A percentile compares a stretch with the other conserved stretches of the same genome.
These are phyloP conservation scores for Heliconius himera DNA, from an alignment of 1,140 invertebrate species.

Conservation along the genomic window DNA sequence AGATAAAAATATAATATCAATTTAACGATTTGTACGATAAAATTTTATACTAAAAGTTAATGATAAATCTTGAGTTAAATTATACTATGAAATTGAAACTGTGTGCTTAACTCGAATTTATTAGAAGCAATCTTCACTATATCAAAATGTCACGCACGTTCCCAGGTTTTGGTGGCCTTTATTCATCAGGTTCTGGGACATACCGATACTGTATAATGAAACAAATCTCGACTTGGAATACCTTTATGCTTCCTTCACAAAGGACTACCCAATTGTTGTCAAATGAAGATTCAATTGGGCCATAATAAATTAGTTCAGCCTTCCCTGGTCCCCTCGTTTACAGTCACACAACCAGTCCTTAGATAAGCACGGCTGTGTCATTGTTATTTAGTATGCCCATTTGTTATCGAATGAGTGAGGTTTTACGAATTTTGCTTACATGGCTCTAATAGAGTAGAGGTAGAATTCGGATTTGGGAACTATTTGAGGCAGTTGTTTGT, in stretches of 20 bases:
- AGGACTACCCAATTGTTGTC: slow-evolving; percentile 72
- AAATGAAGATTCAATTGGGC: slow-evolving; percentile 77
- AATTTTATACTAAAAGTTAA: background rate
- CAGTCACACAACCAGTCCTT: slow-evolving; percentile 32
- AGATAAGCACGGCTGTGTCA: slow-evolving; percentile 32
- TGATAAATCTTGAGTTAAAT: background rate
- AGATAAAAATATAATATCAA: background rate
- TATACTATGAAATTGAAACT: slow-evolving; percentile 6
- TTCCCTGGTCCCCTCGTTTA: slow-evolving; percentile 59
- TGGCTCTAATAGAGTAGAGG: background rate
- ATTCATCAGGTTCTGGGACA: slow-evolving; percentile 48
- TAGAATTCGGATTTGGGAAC: background rate
- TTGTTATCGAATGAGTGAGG: slow-evolving; percentile 28
- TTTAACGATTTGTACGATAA: background rate
- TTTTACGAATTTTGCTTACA: slow-evolving; percentile 9
- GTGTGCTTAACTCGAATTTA: slow-evolving; percentile 33
- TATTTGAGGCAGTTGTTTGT: background rate
- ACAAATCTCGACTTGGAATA: slow-evolving; percentile 58
- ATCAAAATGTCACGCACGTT: slow-evolving; percentile 50
- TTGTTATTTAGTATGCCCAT: slow-evolving; percentile 36
- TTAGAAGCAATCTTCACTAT: slow-evolving; percentile 41
- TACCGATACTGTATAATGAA: slow-evolving; percentile 57
- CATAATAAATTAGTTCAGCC: slow-evolving; percentile 73
- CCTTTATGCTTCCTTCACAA: slow-evolving; percentile 55
- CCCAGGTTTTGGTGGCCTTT: slow-evolving; percentile 45